Conservation (phyloP, 2,113 vertebrate species). For the Marmota flaviventris region DNA sequence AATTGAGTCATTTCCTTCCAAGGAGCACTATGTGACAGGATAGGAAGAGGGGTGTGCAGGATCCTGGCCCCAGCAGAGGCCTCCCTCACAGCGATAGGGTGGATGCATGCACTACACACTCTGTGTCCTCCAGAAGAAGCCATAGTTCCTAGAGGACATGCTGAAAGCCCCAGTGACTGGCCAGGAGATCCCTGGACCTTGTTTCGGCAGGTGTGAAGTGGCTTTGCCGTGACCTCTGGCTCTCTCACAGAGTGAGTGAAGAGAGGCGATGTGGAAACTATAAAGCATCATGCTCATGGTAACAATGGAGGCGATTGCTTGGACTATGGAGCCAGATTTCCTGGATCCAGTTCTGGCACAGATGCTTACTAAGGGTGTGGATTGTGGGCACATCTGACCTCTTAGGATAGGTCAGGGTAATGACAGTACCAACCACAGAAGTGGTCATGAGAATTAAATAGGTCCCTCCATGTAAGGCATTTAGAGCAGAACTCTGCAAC, state of each 20-base stretch:
- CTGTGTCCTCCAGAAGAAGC: neutral
- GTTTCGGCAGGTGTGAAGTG: neutral
- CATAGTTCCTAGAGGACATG: neutral
- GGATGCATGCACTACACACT: neutral
- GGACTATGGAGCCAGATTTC: neutral
- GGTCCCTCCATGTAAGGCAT: neutral
- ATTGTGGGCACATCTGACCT: neutral
- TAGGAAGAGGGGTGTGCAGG: neutral
- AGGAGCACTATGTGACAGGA: neutral
- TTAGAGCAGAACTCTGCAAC: neutral
- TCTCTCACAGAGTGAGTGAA: neutral
- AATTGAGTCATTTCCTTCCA: neutral
- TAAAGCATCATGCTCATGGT: neutral
- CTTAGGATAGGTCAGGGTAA: neutral
- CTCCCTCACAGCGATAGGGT: neutral
- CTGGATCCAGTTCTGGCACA: neutral
- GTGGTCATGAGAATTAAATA: neutral
- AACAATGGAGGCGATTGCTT: neutral
- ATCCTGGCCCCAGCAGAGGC: too few relatives aligned
- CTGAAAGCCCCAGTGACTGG: neutral
- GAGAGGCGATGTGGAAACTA: neutral
- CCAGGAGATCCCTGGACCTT: neutral
- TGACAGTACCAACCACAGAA: neutral
- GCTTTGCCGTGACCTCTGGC: neutral
- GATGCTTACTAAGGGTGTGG: neutral